Conservation (phyloP, 2,113 vertebrate species). For the Percina caprodes region DNA sequence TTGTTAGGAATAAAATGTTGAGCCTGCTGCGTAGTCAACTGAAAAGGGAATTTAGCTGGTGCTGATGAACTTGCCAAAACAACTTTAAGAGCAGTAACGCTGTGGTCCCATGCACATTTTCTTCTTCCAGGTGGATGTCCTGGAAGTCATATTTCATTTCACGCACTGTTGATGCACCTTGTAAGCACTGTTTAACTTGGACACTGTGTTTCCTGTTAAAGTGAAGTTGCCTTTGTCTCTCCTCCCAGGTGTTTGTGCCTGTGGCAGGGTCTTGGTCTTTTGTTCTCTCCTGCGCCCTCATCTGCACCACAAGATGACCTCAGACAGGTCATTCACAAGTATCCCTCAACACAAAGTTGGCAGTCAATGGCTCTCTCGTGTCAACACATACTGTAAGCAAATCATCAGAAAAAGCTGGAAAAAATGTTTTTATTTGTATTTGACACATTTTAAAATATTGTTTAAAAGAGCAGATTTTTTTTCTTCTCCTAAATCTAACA, state of each 20-base stretch:
- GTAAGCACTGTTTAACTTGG: conserved; percentile 63
- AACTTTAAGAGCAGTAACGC: conserved; percentile 26
- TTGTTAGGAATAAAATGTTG: conserved; percentile 10
- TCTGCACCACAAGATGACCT: conserved; percentile 35
- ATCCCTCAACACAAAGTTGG: conserved; percentile 26
- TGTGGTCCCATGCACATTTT: conserved; percentile 23
- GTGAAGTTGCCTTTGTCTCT: conserved; percentile 61
- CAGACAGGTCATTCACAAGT: conserved; percentile 60
- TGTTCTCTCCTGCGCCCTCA: conserved; percentile 50
- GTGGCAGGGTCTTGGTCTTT: conserved; percentile 66
- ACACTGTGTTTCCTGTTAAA: conserved; percentile 64
- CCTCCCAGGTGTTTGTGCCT: conserved; percentile 65
- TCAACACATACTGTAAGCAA: neutral
- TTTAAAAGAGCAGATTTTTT: neutral
- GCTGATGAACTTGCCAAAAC: conserved; percentile 36
- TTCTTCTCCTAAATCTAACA: neutral
- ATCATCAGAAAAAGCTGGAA: neutral
- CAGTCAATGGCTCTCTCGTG: conserved; percentile 29
- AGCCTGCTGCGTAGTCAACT: neutral
- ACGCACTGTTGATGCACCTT: conserved; percentile 41
- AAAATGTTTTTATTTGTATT: neutral
- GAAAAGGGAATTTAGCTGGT: neutral
- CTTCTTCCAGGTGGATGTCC: conserved; percentile 32
- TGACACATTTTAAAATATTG: neutral
- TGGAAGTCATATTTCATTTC: conserved; percentile 60